Evolutionary conservation across 2,797 vertebrate species (phyloP), one percentile per base, ranked within the genome.

Genomic region (Paguma larvata): DNA sequence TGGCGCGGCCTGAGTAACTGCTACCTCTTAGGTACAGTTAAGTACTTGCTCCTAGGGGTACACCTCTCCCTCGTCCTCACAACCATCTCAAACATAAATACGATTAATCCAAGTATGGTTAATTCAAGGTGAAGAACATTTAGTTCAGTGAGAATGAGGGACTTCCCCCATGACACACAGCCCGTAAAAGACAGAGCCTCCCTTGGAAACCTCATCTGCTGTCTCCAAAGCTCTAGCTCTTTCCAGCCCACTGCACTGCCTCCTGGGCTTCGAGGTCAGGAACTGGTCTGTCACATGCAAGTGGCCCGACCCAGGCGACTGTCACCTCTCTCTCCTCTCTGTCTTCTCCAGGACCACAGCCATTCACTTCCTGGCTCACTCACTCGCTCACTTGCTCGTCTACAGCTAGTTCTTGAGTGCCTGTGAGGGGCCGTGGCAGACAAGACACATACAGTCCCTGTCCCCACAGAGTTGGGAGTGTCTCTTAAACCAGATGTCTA

Each of bases 201-300:
- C 3, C 12, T 4, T 0, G 51, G 32, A 77, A 85, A 34, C 65
- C 73, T 68, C 84, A 25, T 25, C 34, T 48, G 34, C 30, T 6
- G 3, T 15, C 67, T 46, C 63, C 77, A 23, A 41, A 23, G 44
- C 6, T 46, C 70, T 15, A 62, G 62, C 18, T 46, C 62, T 88
- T n/a, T 5, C 63, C 16, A 1, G 38, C 11, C 30, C 7, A 8
- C 30, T 21, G 14, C 0, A 2, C 75, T 11, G 44, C 30, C 27
- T 38, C 91, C 53, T 21, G 1, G 14, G 34, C 27, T n/a, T 4
- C 30, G 4, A 38, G 41, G 4, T 86, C 21, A 38, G 34, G 63
- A 12, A 3, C 3, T 14, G 30, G 51, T 38, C 19, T 38, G 83
- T 41, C 0, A 0, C 3, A 13, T 32, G 5, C 79, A 32, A 23